Evolutionary conservation across 2,113 vertebrate species (phyloP).

Genomic region (Oostethus manadensis): DNA sequence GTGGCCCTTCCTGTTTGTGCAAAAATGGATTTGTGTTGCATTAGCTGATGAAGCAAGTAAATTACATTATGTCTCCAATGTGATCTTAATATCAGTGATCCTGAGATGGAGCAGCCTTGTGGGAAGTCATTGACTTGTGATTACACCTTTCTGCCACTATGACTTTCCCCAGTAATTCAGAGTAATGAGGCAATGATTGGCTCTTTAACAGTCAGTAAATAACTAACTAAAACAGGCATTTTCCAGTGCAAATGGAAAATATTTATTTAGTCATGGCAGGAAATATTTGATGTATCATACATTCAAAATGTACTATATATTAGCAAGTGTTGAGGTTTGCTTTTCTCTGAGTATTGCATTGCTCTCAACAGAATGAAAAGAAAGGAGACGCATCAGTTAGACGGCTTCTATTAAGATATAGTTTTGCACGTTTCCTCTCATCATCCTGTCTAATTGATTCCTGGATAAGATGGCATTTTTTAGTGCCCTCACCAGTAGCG

Average conservation of each 20-base stretch:
- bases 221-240: not conserved
- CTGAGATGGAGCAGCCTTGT: constrained; percentile 47
- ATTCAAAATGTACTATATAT: not conserved
- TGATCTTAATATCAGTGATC: constrained; percentile 73
- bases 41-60: constrained; percentile 78
- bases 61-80: constrained; percentile 75
- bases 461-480: too few relatives aligned
- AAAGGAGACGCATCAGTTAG: too few relatives aligned
- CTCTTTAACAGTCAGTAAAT: constrained; percentile 19
- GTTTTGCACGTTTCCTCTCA: too few relatives aligned
- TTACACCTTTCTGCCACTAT: constrained; percentile 18
- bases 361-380: not conserved
- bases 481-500: too few relatives aligned
- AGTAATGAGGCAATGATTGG: constrained; percentile 8
- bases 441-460: too few relatives aligned
- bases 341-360: constrained; percentile 1
- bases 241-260: constrained; percentile 5
- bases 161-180: constrained; percentile 5
- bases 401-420: too few relatives aligned
- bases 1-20: constrained; percentile 68
- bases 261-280: constrained; percentile 8
- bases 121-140: constrained; percentile 41
- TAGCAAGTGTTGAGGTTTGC: constrained; percentile 13
- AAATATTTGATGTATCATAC: constrained; percentile 22
- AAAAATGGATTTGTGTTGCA: constrained; percentile 77